Percentiles rank a stretch among this genome's conserved stretches.
Conservation (phyloP, 23 tunicate genomes). For the Halocynthia aurantium region DNA sequence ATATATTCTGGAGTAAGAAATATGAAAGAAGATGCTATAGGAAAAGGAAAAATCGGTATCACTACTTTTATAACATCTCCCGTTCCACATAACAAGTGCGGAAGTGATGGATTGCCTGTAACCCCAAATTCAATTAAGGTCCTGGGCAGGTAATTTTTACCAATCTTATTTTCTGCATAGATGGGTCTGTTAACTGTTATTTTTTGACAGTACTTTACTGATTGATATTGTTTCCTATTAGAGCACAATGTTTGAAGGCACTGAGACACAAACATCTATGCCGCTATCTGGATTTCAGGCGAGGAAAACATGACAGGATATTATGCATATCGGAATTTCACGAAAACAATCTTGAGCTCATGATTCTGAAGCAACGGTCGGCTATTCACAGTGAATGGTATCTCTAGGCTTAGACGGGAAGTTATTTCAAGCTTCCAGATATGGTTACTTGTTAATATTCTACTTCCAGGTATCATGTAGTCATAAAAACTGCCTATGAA, state of each 20-base stretch:
- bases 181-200: not conserved
- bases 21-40: conserved; percentile 21
- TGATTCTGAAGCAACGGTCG: conserved; percentile 31
- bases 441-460: not conserved
- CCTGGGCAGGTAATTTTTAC: conserved; percentile 36
- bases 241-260: conserved; percentile 44
- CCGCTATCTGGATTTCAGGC: conserved; percentile 55
- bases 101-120: conserved; percentile 82
- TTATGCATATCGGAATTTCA: conserved; percentile 77
- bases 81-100: conserved; percentile 82
- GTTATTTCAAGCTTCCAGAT: no score
- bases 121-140: conserved; percentile 83
- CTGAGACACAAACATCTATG: conserved; percentile 75
- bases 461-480: conserved; percentile 19
- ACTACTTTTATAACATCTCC: conserved; percentile 74
- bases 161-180: not conserved
- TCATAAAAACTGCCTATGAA: conserved; percentile 20
- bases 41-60: conserved; percentile 32
- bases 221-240: not conserved
- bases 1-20: not conserved
- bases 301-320: conserved; percentile 71
- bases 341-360: conserved; percentile 7
- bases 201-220: not conserved
- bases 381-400: conserved; percentile 21
- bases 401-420: no score